A percentile compares a stretch with the other conserved stretches of the same genome.
phyloP scores from a whole-genome alignment of 2,797 vertebrate genomes.

The Halcyon badia region DNA sequence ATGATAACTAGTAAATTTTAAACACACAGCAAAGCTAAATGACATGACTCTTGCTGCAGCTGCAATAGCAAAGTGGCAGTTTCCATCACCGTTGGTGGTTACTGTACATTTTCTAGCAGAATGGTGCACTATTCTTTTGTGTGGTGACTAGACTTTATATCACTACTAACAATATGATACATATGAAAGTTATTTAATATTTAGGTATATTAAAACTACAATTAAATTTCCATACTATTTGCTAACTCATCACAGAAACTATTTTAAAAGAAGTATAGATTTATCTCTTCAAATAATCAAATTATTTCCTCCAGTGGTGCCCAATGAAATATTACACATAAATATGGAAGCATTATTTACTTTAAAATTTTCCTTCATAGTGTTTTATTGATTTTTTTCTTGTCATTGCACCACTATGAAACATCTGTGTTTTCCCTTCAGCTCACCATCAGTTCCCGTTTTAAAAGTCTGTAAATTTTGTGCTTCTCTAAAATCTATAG shows the following conservation, averaged over 20 bases:
- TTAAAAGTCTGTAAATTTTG: slow-evolving; percentile 75
- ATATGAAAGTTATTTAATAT: not conserved
- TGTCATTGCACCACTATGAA: slow-evolving; percentile 65
- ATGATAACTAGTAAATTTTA: not conserved
- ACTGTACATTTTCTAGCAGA: not conserved
- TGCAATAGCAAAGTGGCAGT: not conserved
- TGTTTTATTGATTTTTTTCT: slow-evolving; percentile 72
- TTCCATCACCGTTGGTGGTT: not conserved
- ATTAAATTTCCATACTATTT: slow-evolving; percentile 1
- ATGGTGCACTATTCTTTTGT: not conserved
- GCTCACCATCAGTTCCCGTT: slow-evolving; percentile 59
- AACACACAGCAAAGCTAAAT: not conserved
- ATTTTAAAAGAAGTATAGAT: slow-evolving; percentile 11
- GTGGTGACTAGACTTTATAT: not conserved
- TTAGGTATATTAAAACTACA: not conserved
- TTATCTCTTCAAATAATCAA: slow-evolving; percentile 50
- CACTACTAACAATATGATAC: not conserved
- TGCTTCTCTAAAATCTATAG: slow-evolving; percentile 66
- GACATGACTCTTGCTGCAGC: not conserved
- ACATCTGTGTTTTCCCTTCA: slow-evolving; percentile 73
- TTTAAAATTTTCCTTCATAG: slow-evolving; percentile 56
- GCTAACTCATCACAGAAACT: slow-evolving; percentile 24
- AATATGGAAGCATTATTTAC: slow-evolving; percentile 70
- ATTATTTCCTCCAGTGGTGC: slow-evolving; percentile 41
- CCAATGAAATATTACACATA: slow-evolving; percentile 51